Evolutionary conservation across 2,797 vertebrate genomes (phyloP).

Genomic region (Tauraco hartlaubi): DNA sequence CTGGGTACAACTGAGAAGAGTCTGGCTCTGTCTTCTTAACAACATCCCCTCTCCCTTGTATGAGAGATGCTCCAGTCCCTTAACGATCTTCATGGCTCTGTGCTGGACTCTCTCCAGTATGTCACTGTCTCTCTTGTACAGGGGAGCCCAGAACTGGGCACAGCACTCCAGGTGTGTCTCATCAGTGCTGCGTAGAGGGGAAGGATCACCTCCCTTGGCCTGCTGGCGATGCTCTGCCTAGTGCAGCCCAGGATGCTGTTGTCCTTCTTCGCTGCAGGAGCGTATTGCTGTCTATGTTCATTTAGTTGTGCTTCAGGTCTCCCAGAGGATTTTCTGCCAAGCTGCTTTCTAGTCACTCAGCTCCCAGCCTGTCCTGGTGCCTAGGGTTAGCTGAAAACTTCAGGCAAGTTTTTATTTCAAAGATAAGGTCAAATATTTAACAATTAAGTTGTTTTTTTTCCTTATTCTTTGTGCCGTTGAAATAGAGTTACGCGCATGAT

Average conservation of each 20-base stretch:
- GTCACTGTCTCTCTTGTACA: background rate
- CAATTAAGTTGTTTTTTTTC: background rate
- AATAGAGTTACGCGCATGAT: background rate
- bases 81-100: background rate
- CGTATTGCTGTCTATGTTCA: background rate
- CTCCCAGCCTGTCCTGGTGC: background rate
- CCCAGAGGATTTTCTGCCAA: background rate
- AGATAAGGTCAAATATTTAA: background rate
- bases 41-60: background rate
- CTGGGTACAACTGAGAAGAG: background rate
- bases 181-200: background rate
- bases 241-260: background rate
- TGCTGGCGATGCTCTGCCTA: background rate
- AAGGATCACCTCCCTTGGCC: background rate
- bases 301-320: background rate
- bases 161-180: background rate
- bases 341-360: background rate
- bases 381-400: background rate
- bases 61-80: background rate
- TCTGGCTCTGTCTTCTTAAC: background rate
- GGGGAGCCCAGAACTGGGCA: background rate
- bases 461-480: background rate
- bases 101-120: background rate
- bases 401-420: background rate
- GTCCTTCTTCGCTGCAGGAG: background rate